A percentile compares a stretch with the other conserved stretches of the same genome.
Evolutionary conservation across 2,888 invertebrate species (phyloP).

Genomic region (Monoplex corrugatus): DNA sequence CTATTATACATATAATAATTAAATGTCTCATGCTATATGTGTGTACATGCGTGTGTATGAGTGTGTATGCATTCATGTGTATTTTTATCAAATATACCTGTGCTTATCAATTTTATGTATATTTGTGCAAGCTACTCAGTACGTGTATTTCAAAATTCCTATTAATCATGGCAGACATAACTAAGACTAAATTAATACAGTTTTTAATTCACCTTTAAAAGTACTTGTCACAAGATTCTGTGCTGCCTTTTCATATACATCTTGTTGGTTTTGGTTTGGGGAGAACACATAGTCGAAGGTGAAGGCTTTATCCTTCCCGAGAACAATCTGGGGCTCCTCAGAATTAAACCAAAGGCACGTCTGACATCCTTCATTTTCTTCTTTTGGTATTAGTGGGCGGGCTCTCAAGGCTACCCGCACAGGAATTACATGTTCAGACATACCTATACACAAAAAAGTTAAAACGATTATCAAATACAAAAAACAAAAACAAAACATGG

Average conservation of each 20-base stretch:
- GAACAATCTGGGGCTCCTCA: constrained; percentile 83
- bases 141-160: too few relatives aligned
- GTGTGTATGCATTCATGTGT: too few relatives aligned
- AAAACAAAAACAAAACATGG: background rate
- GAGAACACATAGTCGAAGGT: constrained; percentile 93
- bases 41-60: too few relatives aligned
- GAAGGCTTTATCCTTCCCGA: constrained; percentile 87
- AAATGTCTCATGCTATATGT: too few relatives aligned
- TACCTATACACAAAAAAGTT: background rate
- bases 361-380: constrained; percentile 88
- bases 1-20: too few relatives aligned
- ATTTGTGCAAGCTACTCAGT: too few relatives aligned
- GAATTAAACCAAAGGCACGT: constrained; percentile 86
- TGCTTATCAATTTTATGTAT: too few relatives aligned
- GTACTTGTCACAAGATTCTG: constrained; percentile 88
- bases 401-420: constrained; percentile 87
- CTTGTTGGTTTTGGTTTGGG: constrained; percentile 86
- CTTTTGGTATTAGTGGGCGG: constrained; percentile 89
- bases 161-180: too few relatives aligned
- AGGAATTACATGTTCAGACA: constrained; percentile 45
- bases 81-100: too few relatives aligned
- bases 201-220: constrained; percentile 87
- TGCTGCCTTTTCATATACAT: constrained; percentile 89
- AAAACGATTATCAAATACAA: background rate
- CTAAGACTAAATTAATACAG: constrained; percentile 57